Conservation (phyloP, 2,888 invertebrate species). For the Campoletis raptor region DNA sequence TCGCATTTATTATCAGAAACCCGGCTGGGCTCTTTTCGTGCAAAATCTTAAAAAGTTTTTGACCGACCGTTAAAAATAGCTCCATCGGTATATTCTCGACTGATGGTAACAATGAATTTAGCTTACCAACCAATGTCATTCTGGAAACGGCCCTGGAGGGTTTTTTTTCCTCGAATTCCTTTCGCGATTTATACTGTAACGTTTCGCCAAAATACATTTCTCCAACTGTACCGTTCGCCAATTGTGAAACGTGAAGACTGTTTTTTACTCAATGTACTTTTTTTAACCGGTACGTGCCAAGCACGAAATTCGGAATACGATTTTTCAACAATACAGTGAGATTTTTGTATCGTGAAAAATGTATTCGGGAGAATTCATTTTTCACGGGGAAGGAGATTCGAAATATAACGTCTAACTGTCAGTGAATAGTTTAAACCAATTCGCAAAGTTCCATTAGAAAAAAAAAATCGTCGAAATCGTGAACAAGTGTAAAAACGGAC, state of each 20-base stretch:
- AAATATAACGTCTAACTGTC: not conserved
- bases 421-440: not conserved
- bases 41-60: too few species aligned
- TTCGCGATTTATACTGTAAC: too few species aligned
- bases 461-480: not conserved
- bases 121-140: too few species aligned
- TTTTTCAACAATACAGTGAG: not conserved
- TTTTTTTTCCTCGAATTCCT: too few species aligned
- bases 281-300: not conserved
- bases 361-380: conserved; percentile 41
- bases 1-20: too few species aligned
- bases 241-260: not conserved
- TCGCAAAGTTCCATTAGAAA: not conserved
- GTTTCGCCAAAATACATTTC: too few species aligned
- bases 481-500: not conserved
- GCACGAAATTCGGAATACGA: not conserved
- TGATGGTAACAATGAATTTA: not conserved
- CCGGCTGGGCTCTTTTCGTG: not conserved
- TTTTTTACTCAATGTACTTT: too few species aligned
- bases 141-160: too few species aligned
- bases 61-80: not conserved
- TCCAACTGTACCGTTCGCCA: not conserved
- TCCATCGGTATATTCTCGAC: not conserved
- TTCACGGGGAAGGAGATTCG: too few species aligned
- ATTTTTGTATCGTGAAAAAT: conserved; percentile 42